phyloP scores from a whole-genome alignment of 2,888 invertebrate genomes.

The Halictus quadricinctus region DNA sequence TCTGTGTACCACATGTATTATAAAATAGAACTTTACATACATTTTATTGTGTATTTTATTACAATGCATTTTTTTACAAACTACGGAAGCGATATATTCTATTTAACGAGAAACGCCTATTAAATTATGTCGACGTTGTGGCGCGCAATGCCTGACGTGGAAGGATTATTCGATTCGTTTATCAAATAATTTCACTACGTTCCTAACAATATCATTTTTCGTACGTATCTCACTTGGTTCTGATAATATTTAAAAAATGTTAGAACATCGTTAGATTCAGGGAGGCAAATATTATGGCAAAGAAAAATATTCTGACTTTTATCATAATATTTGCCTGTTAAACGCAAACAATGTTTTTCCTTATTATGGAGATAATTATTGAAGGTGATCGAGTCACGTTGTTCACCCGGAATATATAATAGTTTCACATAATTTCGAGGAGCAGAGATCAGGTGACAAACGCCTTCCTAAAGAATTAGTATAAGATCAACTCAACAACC shows the following conservation, averaged over 20 bases:
- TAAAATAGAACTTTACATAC: constrained; percentile 69
- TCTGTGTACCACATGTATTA: constrained; percentile 67
- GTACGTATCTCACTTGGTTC: not conserved
- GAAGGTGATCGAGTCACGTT: no score
- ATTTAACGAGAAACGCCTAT: constrained; percentile 37
- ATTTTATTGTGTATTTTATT: constrained; percentile 71
- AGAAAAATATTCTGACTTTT: no score
- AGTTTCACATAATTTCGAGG: not conserved
- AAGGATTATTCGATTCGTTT: constrained; percentile 13
- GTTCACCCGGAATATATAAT: no score
- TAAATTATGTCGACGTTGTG: constrained; percentile 49
- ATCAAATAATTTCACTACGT: constrained; percentile 29
- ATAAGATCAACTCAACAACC: not conserved
- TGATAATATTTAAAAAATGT: not conserved
- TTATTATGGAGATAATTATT: no score
- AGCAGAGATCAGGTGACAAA: not conserved
- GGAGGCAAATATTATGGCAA: no score
- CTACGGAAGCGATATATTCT: constrained; percentile 29
- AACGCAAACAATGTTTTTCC: no score
- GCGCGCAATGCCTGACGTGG: constrained; percentile 18
- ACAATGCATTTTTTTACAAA: constrained; percentile 24
- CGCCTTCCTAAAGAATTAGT: not conserved
- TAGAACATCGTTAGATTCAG: no score
- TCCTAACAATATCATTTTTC: not conserved
- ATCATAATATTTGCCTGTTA: no score